Conservation (phyloP, 2,888 invertebrate genomes). For the Ernsta delagoae region DNA sequence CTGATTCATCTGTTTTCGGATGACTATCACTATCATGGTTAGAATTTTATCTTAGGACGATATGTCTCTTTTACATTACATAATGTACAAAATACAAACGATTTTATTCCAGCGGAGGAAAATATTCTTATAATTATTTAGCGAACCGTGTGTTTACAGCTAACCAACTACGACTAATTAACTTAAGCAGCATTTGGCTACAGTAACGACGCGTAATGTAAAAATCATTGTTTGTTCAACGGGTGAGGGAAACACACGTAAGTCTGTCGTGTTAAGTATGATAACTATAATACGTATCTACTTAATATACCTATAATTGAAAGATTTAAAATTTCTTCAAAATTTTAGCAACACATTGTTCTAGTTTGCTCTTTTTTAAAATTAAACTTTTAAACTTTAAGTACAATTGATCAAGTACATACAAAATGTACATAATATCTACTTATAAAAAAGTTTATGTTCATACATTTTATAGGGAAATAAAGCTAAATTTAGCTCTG, state of each 20-base stretch:
- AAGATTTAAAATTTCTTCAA: too few relatives aligned
- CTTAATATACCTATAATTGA: too few relatives aligned
- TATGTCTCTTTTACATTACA: background rate
- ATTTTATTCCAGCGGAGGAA: background rate
- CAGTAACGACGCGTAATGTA: slow-evolving; percentile 4
- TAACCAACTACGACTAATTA: slow-evolving; percentile 18
- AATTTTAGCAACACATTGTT: too few relatives aligned
- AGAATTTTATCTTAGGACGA: slow-evolving; percentile 13
- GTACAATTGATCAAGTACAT: too few relatives aligned
- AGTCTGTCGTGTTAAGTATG: too few relatives aligned
- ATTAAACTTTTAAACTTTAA: too few relatives aligned
- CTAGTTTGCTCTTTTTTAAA: too few relatives aligned
- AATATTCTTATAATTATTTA: background rate
- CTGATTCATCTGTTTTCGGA: slow-evolving; percentile 64
- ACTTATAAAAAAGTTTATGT: too few relatives aligned
- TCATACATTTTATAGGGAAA: too few relatives aligned
- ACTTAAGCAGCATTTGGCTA: slow-evolving; percentile 14
- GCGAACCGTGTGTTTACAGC: slow-evolving; percentile 1
- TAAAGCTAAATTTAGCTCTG: too few relatives aligned
- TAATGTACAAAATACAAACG: background rate
- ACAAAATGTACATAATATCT: too few relatives aligned
- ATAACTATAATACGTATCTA: too few relatives aligned
- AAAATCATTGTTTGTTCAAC: slow-evolving; percentile 8
- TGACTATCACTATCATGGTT: slow-evolving; percentile 46
- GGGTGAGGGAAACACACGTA: slow-evolving; percentile 8